Base-by-base conservation (phyloP, 2,113 vertebrate genomes). In the Pterophyllum scalare region DNA sequence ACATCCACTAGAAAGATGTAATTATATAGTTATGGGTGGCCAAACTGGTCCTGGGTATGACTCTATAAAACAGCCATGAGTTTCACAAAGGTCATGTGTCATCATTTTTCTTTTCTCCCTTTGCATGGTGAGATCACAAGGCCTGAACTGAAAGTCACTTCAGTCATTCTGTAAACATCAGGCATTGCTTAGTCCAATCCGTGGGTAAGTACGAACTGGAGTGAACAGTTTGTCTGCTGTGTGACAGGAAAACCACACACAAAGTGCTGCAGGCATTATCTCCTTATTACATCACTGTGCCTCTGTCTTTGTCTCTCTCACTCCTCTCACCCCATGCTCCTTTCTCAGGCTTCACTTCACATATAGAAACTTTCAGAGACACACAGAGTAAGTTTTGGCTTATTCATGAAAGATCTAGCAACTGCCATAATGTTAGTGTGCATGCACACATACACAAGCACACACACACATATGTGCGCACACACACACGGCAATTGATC, bases 201-300 rank as follows among this genome's bases (percentile, higher is more conserved):
- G 7, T 35, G 6, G 20, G 72, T 56, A 49, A 83, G 54, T 80
- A 46, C 60, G 4, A 77, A 72, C 46, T 17, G 14, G 64, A 46
- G 22, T 49, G 40, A 49, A 20, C 9, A 28, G 52, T 13, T 60
- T 3, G 6, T 58, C 33, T 57, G 57, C 46, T 33, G 12, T 46
- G 15, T 14, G 6, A 1, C 35, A 82, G 85, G 85, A 86, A 87
- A 79, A 75, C 65, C 67, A 52, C 79, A 62, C 22, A 78, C 20
- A 58, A 9, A 56, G 24, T 0, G 77, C 77, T 80, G 72, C 62
- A 57, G 57, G 52, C 22, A 52, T 17, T 75, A 87, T 82, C 76
- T 40, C 59, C 1, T 46, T 7, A 57, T 57, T n/a, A 24, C 43
- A 75, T 82, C 59, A 59, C 59, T 22, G 40, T 1, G 24, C 24